Conservation (phyloP, 2,888 invertebrate genomes). For the Ophion ventricosus region DNA sequence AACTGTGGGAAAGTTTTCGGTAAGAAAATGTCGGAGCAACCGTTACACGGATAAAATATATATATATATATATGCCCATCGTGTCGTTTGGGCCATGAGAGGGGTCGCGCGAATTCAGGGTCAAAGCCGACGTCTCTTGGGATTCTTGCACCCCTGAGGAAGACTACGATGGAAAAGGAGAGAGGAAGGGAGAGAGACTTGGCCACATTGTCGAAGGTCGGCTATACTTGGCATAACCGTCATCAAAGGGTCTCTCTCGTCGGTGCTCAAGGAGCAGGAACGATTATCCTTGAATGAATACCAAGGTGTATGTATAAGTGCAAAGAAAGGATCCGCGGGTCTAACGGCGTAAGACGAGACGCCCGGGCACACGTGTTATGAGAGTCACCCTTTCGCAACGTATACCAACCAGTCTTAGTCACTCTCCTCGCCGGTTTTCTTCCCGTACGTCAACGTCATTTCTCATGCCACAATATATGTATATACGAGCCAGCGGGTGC, state of each 20-base stretch:
- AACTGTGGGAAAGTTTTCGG: constrained; percentile 70
- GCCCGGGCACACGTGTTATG: constrained; percentile 42
- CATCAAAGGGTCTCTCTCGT: constrained; percentile 62
- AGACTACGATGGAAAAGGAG: constrained; percentile 21
- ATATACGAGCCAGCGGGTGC: background rate
- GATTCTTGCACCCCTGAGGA: constrained; percentile 63
- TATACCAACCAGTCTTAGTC: constrained; percentile 28
- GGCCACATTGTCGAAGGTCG: constrained; percentile 77
- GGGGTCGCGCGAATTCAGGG: constrained; percentile 75
- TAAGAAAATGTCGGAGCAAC: constrained; percentile 65
- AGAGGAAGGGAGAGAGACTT: constrained; percentile 24
- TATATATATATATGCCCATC: constrained; percentile 24
- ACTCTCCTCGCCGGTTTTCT: constrained; percentile 37
- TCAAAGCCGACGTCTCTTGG: constrained; percentile 69
- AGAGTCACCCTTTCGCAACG: constrained; percentile 46
- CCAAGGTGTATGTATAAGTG: constrained; percentile 67
- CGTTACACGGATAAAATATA: constrained; percentile 50
- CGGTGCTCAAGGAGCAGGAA: constrained; percentile 72
- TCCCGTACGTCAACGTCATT: constrained; percentile 42
- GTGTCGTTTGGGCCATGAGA: constrained; percentile 50
- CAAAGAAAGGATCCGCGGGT: constrained; percentile 62
- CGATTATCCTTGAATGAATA: constrained; percentile 70
- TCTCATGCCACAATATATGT: constrained; percentile 31
- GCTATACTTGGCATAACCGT: constrained; percentile 78
- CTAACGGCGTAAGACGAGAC: constrained; percentile 68